These are phyloP conservation scores for Cyclophora albipunctata DNA, from an alignment of 2,888 invertebrate genomes.

Conservation along the genomic window DNA sequence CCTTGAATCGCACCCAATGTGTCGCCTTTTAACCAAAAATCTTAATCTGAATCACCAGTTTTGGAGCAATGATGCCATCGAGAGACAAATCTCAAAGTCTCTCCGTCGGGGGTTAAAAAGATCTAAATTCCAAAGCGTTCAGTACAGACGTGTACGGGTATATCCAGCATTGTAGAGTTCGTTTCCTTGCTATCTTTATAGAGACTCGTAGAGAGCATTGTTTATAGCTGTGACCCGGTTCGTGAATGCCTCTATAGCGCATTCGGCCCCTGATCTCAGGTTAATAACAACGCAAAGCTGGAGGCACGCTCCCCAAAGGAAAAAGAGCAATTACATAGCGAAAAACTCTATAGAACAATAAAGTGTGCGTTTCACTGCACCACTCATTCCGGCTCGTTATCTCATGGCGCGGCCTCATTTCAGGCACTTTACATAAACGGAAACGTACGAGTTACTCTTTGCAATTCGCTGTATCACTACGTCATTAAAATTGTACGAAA, in stretches of 20 bases:
- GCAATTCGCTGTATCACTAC: slow-evolving; percentile 27
- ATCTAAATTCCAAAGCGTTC: no score
- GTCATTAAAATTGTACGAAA: no score
- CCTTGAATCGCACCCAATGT: no score
- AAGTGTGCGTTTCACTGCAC: slow-evolving; percentile 34
- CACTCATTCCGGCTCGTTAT: slow-evolving; percentile 58
- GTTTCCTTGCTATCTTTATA: slow-evolving; percentile 6
- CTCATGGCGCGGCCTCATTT: slow-evolving; percentile 58
- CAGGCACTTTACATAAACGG: slow-evolving; percentile 52
- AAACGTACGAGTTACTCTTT: slow-evolving; percentile 49
- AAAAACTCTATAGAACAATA: slow-evolving; percentile 31
- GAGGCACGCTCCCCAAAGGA: slow-evolving; percentile 31
- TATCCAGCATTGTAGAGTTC: not conserved
- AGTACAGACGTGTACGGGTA: no score
- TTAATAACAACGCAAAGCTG: slow-evolving; percentile 42
- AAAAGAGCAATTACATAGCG: slow-evolving; percentile 30
- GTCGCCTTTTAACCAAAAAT: no score
- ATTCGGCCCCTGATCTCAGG: slow-evolving; percentile 41
- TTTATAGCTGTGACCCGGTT: slow-evolving; percentile 44
- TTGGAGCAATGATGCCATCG: no score
- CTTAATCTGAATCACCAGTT: no score
- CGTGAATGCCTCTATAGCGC: slow-evolving; percentile 29
- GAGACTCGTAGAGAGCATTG: slow-evolving; percentile 20
- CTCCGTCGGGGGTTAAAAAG: no score
- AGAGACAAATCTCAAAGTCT: no score